A percentile compares a stretch with the other conserved stretches of the same genome.
These are phyloP conservation scores for Isurus oxyrinchus DNA, from an alignment of 2,113 vertebrate genomes.

Conservation along the genomic window DNA sequence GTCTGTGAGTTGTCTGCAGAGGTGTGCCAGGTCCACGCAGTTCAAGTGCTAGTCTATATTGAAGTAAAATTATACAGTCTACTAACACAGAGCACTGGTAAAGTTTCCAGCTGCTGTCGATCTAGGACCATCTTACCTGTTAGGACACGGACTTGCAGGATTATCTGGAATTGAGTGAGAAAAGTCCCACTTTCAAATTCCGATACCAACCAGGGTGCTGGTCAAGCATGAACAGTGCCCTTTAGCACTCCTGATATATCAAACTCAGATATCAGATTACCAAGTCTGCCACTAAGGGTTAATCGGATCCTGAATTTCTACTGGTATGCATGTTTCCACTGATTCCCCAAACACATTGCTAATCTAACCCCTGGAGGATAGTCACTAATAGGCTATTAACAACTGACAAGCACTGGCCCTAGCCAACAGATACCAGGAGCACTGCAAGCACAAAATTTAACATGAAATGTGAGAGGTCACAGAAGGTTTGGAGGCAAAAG, in stretches of 20 bases:
- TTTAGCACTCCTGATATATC: background rate
- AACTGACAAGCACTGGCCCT: background rate
- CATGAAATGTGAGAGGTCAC: background rate
- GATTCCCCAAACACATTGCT: background rate
- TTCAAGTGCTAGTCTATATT: background rate
- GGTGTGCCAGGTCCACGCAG: background rate
- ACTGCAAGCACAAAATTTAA: background rate
- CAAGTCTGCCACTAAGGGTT: background rate
- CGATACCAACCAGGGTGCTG: background rate
- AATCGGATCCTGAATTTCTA: background rate
- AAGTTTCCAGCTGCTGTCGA: background rate
- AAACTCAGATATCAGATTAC: background rate
- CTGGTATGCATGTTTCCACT: background rate
- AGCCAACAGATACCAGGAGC: background rate
- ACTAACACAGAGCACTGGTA: background rate
- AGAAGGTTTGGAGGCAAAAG: background rate
- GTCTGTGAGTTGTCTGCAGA: background rate
- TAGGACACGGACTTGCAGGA: background rate
- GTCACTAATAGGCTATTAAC: background rate
- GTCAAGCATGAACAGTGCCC: background rate
- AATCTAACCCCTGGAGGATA: background rate
- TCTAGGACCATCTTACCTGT: background rate
- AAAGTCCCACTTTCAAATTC: background rate
- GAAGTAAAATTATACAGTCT: background rate
- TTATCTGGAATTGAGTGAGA: background rate